Percentiles rank a stretch among this genome's conserved stretches.
Conservation (phyloP, 64 coral and sea anemone genomes). For the Actinia tenebrosa region DNA sequence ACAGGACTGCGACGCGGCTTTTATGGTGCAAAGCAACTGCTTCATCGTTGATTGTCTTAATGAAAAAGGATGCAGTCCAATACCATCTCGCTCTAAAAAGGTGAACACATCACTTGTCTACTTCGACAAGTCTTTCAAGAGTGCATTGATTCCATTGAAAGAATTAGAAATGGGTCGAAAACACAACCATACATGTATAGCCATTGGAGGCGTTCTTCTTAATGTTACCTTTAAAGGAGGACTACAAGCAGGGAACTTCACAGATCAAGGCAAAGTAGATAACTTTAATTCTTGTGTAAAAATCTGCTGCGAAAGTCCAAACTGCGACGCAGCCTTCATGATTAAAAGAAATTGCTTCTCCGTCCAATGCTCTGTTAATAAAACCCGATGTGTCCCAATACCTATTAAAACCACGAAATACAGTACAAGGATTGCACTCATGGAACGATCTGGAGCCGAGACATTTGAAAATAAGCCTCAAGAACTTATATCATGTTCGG, state of each 20-base stretch:
- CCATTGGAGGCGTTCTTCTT: conserved; percentile 16
- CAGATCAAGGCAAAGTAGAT: conserved; percentile 51
- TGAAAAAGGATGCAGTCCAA: conserved; percentile 53
- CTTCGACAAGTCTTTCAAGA: conserved; percentile 48
- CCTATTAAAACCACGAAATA: conserved; percentile 36
- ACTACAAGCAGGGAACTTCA: conserved; percentile 69
- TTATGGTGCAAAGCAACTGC: conserved; percentile 80
- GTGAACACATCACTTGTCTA: conserved; percentile 76
- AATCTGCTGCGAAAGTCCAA: conserved; percentile 44
- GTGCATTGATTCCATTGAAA: neutral
- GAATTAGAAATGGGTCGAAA: no score
- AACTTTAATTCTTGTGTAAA: conserved; percentile 40
- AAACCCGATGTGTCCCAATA: conserved; percentile 56
- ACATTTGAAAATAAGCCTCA: conserved; percentile 7
- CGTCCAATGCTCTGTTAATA: conserved; percentile 54
- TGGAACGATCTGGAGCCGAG: neutral
- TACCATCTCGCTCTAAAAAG: conserved; percentile 54
- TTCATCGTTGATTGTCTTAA: conserved; percentile 55
- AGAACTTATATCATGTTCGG: conserved; percentile 12
- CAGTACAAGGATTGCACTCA: conserved; percentile 66
- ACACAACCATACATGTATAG: neutral
- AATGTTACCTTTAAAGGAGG: conserved; percentile 74
- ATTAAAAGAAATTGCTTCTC: conserved; percentile 69
- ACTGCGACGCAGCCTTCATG: conserved; percentile 77
- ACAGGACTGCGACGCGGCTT: conserved; percentile 69